Evolutionary conservation across 2,888 invertebrate genomes (phyloP).

Genomic region (Poecilobothrus nobilitatus): DNA sequence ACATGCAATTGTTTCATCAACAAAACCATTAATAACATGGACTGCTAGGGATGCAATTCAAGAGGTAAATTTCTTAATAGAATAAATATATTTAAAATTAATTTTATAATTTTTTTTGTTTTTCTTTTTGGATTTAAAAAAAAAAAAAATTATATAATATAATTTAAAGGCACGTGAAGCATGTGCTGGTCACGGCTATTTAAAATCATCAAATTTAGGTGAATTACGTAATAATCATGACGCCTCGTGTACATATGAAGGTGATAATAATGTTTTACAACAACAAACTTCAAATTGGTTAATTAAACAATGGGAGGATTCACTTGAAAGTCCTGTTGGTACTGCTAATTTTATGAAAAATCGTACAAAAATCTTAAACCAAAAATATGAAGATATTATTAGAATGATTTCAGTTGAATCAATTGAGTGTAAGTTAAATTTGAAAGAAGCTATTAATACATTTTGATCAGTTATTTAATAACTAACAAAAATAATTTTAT

Average conservation of each 20-base stretch:
- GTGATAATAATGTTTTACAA: conserved; percentile 85
- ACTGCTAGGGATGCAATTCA: conserved; percentile 66
- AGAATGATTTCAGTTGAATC: conserved; percentile 26
- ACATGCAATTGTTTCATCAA: conserved; percentile 56
- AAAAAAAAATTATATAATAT: too few species aligned
- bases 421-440: conserved; percentile 37
- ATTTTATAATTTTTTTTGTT: neutral
- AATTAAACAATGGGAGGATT: conserved; percentile 54
- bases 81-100: too few species aligned
- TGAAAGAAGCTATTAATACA: too few species aligned
- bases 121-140: neutral
- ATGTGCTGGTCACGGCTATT: conserved; percentile 80
- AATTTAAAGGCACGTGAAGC: conserved; percentile 57
- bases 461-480: too few species aligned
- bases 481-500: too few species aligned
- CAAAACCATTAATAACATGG: conserved; percentile 66
- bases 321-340: conserved; percentile 58
- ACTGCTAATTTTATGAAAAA: conserved; percentile 60
- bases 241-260: conserved; percentile 85
- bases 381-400: conserved; percentile 26
- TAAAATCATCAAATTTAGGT: conserved; percentile 68
- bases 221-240: conserved; percentile 80
- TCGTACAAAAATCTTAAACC: conserved; percentile 45
- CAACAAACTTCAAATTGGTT: conserved; percentile 89
- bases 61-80: too few species aligned